phyloP scores from a whole-genome alignment of 2,113 vertebrate species.

The Mustela nigripes region DNA sequence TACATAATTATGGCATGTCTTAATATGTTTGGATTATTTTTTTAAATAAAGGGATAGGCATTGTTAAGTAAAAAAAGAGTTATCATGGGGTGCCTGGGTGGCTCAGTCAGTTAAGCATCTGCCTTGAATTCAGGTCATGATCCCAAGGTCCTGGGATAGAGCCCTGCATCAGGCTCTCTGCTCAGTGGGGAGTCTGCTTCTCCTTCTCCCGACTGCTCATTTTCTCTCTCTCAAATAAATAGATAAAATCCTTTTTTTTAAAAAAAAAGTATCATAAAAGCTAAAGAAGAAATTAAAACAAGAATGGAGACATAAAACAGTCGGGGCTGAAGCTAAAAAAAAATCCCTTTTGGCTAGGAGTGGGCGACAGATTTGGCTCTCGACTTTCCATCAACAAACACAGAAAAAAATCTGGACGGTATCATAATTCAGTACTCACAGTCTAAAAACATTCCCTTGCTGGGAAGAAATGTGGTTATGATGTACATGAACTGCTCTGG shows the following conservation, averaged over 20 bases:
- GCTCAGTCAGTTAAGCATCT: too few species aligned
- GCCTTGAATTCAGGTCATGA: too few species aligned
- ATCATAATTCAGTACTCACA: neutral
- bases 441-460: neutral
- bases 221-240: too few species aligned
- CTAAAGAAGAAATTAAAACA: neutral
- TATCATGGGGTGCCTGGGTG: too few species aligned
- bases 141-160: too few species aligned
- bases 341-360: neutral
- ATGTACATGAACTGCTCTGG: neutral
- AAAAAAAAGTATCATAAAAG: neutral
- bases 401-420: neutral
- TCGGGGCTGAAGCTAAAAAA: neutral
- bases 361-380: neutral
- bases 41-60: neutral
- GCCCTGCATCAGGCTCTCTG: too few species aligned
- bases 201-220: too few species aligned
- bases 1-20: neutral
- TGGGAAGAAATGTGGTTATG: neutral
- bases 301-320: neutral
- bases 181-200: too few species aligned
- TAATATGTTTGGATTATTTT: neutral
- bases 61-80: neutral
- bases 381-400: neutral
- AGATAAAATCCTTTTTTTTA: too few species aligned